Base-by-base conservation (phyloP, 2,888 invertebrate genomes). In the Troides aeacus region DNA sequence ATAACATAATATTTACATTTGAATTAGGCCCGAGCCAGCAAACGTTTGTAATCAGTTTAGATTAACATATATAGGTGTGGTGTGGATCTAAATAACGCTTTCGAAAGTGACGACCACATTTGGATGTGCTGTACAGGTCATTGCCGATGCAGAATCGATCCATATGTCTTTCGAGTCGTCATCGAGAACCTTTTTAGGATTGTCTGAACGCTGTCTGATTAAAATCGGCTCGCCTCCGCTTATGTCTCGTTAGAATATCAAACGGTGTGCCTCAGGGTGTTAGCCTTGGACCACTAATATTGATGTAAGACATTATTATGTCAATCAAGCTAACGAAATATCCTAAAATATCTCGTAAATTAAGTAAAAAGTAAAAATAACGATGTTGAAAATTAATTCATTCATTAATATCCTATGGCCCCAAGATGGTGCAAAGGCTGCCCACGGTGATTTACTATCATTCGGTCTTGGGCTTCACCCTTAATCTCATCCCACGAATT, bases 171-270 rank as follows among this genome's bases (percentile, higher is more conserved):
- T 78, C 78, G 77, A 80, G 83, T 79, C 84, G 86, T 89, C 89
- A 88, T 85, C 82, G 74, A 74, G 76, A 72, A 78, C 90, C 87
- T 78, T 88, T 87, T 88, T 86, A 75, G 89, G 88, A 74, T 66
- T 72, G 84, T 81, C 84, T 83, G 83, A 81, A 81, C 77, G 82
- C 78, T 77, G 79, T 78, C 81, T 76, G 82, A 82, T 84, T 79
- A 75, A 78, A 80, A 80, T 81, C 78, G 74, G 72, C 73, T 79
- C 85, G 84, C 84, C 87, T 79, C 85, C 86, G 81, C 85, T 77
- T 74, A 30, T 39, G 58, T 68, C 57, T 68, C 74, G 72, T 71
- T 74, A 72, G 77, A 75, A 70, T 60, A 68, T 72, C 68, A 71
- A 72, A 84, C 83, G 82, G 85, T 81, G 74, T 79, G 82, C 87